A percentile compares a stretch with the other conserved stretches of the same genome.
These are phyloP conservation scores for Sitophilus oryzae DNA, from an alignment of 1,140 invertebrate species.

Conservation along the genomic window DNA sequence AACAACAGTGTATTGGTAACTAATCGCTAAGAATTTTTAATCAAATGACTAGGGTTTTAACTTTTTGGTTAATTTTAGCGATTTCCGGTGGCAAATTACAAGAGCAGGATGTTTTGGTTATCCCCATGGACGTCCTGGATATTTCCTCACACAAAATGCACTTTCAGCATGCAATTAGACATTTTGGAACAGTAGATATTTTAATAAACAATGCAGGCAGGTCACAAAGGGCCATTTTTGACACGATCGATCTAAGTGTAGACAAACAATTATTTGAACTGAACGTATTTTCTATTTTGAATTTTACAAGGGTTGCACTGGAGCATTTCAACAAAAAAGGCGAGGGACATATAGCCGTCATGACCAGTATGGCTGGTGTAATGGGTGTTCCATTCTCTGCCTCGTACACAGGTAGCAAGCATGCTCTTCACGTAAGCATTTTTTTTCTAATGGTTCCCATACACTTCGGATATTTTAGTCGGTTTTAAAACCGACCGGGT, in stretches of 20 bases:
- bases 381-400: conserved; percentile 64
- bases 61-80: conserved; percentile 30
- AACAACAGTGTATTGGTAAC: conserved; percentile 59
- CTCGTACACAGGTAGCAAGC: conserved; percentile 74
- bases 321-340: conserved; percentile 58
- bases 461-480: too few species aligned
- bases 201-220: conserved; percentile 78
- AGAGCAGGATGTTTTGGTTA: conserved; percentile 59
- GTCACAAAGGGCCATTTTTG: conserved; percentile 72
- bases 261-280: conserved; percentile 75
- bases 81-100: conserved; percentile 48
- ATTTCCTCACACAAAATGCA: conserved; percentile 55
- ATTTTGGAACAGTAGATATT: conserved; percentile 71
- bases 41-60: conserved; percentile 6
- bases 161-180: conserved; percentile 60
- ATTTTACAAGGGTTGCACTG: conserved; percentile 62
- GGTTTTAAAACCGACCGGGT: too few species aligned
- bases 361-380: conserved; percentile 67
- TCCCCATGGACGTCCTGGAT: conserved; percentile 67
- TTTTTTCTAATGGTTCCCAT: too few species aligned
- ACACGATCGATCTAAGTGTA: conserved; percentile 67
- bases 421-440: conserved; percentile 67
- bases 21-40: conserved; percentile 11
- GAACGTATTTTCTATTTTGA: conserved; percentile 73
- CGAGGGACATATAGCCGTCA: conserved; percentile 65